phyloP scores from a whole-genome alignment of 2,797 vertebrate species.

The Cyprinella venusta region DNA sequence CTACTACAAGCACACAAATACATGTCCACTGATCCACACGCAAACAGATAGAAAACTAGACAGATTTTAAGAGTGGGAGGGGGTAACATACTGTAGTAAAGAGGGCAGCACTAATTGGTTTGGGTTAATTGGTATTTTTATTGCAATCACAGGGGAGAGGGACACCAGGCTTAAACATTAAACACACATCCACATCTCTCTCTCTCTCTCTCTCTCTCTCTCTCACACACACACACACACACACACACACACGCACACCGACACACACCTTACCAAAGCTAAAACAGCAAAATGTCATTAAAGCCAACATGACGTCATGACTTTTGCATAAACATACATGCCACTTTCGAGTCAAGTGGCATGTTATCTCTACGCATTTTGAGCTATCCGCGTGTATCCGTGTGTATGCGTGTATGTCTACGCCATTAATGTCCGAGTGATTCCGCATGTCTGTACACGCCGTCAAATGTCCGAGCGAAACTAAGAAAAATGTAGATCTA shows the following conservation, averaged over 20 bases:
- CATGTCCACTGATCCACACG: constrained; percentile 39
- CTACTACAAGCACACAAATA: constrained; percentile 35
- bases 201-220: no score
- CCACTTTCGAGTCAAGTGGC: no score
- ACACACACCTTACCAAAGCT: constrained; percentile 76
- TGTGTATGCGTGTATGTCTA: no score
- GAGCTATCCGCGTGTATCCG: no score
- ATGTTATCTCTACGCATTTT: no score
- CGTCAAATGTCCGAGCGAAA: no score
- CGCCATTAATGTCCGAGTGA: no score
- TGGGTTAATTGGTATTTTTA: constrained; percentile 84
- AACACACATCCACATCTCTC: constrained; percentile 74
- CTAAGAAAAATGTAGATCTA: no score
- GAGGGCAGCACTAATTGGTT: constrained; percentile 81
- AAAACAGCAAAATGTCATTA: constrained; percentile 80
- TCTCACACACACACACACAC: constrained; percentile 69
- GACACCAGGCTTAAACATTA: constrained; percentile 78
- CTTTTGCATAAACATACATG: no score
- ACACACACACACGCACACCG: constrained; percentile 73
- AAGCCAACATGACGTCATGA: no score
- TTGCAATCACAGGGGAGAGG: constrained; percentile 78
- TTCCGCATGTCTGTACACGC: no score
- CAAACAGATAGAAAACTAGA: constrained; percentile 50
- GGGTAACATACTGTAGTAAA: constrained; percentile 74
- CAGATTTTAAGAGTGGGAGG: constrained; percentile 55